A percentile compares a stretch with the other conserved stretches of the same genome.
Conservation (phyloP, 2,888 invertebrate species). For the Timandra comae region DNA sequence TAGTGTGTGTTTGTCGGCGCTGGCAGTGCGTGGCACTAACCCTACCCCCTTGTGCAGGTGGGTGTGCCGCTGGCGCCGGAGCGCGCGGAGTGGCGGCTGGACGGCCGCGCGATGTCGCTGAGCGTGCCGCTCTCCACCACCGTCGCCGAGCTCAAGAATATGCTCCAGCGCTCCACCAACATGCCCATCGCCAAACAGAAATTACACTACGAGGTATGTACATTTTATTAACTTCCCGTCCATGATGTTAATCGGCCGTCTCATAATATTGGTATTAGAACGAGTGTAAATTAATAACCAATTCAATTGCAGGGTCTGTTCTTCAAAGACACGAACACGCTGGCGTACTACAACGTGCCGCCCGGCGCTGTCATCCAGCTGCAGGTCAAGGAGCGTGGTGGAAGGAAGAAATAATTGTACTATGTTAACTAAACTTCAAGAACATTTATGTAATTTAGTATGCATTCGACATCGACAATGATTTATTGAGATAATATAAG, state of each 20-base stretch:
- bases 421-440: too few species aligned
- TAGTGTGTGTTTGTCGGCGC: too few species aligned
- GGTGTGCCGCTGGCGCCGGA: slow-evolving; percentile 89
- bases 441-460: too few species aligned
- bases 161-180: slow-evolving; percentile 89
- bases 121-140: slow-evolving; percentile 85
- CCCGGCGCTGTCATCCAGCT: slow-evolving; percentile 90
- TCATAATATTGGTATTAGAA: too few species aligned
- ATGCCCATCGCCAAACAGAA: slow-evolving; percentile 99
- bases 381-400: slow-evolving; percentile 97
- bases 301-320: slow-evolving; percentile 98
- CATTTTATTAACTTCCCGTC: not conserved
- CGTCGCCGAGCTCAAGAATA: slow-evolving; percentile 91
- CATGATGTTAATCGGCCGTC: too few species aligned
- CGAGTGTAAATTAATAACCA: too few species aligned
- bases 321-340: slow-evolving; percentile 96
- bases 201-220: slow-evolving; percentile 90
- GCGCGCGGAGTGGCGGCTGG: slow-evolving; percentile 96
- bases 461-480: too few species aligned
- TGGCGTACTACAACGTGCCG: slow-evolving; percentile 97
- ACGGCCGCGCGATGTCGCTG: slow-evolving; percentile 90
- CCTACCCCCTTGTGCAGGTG: too few species aligned
- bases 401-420: slow-evolving; percentile 89
- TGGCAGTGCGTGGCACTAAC: too few species aligned
- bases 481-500: slow-evolving; percentile 14